Evolutionary conservation across 2,888 invertebrate species (phyloP), one percentile per base, ranked within the genome.

Genomic region (Luperina testacea): DNA sequence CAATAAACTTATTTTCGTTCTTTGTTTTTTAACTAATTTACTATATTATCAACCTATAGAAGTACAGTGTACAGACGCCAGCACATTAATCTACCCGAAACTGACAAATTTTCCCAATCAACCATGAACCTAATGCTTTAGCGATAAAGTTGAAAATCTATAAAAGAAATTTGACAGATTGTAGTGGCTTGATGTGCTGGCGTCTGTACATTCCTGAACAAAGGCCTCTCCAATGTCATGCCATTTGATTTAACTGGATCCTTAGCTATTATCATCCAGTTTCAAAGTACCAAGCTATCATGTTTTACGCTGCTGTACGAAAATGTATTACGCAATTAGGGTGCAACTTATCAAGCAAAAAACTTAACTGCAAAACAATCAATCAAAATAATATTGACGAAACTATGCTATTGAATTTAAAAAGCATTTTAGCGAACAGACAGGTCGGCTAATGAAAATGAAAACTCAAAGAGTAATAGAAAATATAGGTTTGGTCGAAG

Each of bases 391-490:
- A 90, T 90, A 85, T 83, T 80, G 88, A 85, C 83, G 77, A 81
- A 88, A 86, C 88, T 83, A 83, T 73, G 75, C 86, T 81, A 84
- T 88, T 89, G 90, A 90, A 90, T 91, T 91, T 91, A 88, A 91
- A 89, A 91, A 91, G 90, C 91, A 88, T 91, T 90, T 90, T 84
- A 90, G 87, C 83, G 87, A 89, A 89, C 91, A 92, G 89, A 81
- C 85, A 87, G 81, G 78, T 78, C 81, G 70, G 73, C 80, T 89
- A 88, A 93, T 93, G 93, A 92, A 94, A 94, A 92, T 92, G 92
- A 92, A 92, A 92, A 91, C 88, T 91, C 90, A 91, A 90, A 90
- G 85, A 91, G 92, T 92, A 88, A 89, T 89, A 87, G 92, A 91
- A 93, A 93, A 91, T 92, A 91, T 92, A 91, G 91, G 90, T 88